Conservation (phyloP, 2,888 invertebrate species). For the Drosophila fungiperda region DNA sequence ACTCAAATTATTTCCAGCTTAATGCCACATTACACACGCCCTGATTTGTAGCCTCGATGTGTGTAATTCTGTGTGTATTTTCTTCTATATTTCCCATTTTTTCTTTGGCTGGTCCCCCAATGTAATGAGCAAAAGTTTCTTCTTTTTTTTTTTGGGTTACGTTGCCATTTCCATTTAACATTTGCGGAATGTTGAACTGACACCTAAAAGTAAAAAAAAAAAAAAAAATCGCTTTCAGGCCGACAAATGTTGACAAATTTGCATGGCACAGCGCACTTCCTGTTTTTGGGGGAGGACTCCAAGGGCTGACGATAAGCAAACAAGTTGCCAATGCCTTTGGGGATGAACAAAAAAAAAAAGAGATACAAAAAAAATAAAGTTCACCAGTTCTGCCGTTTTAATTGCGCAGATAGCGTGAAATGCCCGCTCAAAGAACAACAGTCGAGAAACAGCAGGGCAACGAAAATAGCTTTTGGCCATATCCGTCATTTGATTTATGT, state of each 20-base stretch:
- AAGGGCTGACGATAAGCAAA: conserved; percentile 52
- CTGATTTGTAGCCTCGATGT: conserved; percentile 6
- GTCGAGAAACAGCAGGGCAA: conserved; percentile 1
- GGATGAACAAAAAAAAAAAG: not conserved
- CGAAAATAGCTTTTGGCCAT: conserved; percentile 26
- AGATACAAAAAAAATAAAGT: conserved; percentile 9
- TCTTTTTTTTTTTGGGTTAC: conserved; percentile 10
- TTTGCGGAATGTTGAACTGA: conserved; percentile 34
- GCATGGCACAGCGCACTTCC: conserved; percentile 46
- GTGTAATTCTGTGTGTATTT: not conserved
- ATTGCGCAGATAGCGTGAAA: conserved; percentile 56
- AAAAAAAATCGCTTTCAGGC: not conserved
- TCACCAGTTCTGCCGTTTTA: conserved; percentile 36
- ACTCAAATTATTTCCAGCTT: conserved; percentile 65
- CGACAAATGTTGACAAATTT: conserved; percentile 58
- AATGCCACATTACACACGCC: conserved; percentile 60
- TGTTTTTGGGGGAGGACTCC: conserved; percentile 8
- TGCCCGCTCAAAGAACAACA: conserved; percentile 23
- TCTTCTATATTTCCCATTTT: not conserved
- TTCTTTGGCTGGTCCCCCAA: not conserved
- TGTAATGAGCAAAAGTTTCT: conserved; percentile 31
- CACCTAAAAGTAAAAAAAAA: conserved; percentile 23
- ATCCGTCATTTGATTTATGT: conserved; percentile 55
- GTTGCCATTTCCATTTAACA: conserved; percentile 23
- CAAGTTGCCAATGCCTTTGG: conserved; percentile 34